A percentile compares a stretch with the other conserved stretches of the same genome.
Evolutionary conservation across 2,888 invertebrate genomes (phyloP).

Genomic region (Liodrosophila aerea): DNA sequence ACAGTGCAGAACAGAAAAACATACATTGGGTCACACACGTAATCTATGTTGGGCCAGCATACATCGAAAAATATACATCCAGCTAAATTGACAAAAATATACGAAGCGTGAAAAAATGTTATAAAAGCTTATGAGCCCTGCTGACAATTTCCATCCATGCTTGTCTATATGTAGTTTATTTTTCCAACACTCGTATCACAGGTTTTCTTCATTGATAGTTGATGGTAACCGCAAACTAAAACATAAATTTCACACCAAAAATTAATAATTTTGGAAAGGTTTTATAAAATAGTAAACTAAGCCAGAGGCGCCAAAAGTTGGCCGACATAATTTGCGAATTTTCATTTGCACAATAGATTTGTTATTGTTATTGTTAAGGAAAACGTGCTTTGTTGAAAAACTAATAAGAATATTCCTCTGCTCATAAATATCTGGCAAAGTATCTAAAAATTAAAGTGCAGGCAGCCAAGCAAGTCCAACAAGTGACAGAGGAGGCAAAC

Average conservation of each 20-base stretch:
- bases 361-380: constrained; percentile 5
- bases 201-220: constrained; percentile 15
- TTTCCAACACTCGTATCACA: constrained; percentile 21
- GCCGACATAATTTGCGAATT: constrained; percentile 39
- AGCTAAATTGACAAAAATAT: constrained; percentile 51
- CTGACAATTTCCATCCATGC: constrained; percentile 34
- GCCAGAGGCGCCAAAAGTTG: constrained; percentile 20
- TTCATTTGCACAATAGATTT: constrained; percentile 23
- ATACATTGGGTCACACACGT: constrained; percentile 23
- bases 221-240: constrained; percentile 41
- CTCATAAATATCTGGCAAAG: constrained; percentile 42
- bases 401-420: constrained; percentile 43
- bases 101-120: constrained; percentile 53
- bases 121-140: constrained; percentile 51
- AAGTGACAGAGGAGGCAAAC: constrained; percentile 59
- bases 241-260: constrained; percentile 52
- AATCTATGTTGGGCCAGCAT: constrained; percentile 19
- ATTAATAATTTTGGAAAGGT: constrained; percentile 49
- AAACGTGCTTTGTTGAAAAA: constrained; percentile 27
- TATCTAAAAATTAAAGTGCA: constrained; percentile 52
- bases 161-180: constrained; percentile 5
- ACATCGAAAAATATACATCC: constrained; percentile 9
- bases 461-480: constrained; percentile 50
- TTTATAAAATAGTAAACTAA: constrained; percentile 25
- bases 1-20: background rate